These are phyloP conservation scores for Amphibalanus amphitrite DNA, from an alignment of 1,140 invertebrate species.

Conservation along the genomic window DNA sequence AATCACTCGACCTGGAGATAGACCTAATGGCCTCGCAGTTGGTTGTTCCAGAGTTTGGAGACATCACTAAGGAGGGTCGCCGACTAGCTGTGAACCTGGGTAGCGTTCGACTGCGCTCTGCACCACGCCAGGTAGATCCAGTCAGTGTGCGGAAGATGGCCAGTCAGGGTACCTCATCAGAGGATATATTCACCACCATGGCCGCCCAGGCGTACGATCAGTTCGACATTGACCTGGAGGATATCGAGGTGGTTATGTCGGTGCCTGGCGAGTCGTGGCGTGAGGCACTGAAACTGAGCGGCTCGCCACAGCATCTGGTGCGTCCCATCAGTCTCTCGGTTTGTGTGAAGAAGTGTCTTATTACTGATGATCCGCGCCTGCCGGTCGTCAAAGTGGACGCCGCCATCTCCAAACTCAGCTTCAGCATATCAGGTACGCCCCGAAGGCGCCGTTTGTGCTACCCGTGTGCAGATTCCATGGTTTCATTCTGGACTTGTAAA, in stretches of 20 bases:
- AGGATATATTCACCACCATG: conserved; percentile 49
- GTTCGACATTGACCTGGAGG: conserved; percentile 56
- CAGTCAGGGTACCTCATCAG: conserved; percentile 36
- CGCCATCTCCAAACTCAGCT: neutral
- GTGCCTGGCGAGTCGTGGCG: conserved; percentile 14
- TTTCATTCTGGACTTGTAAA: too few species aligned
- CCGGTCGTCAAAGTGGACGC: conserved; percentile 46
- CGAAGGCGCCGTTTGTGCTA: too few species aligned
- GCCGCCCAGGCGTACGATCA: conserved; percentile 70
- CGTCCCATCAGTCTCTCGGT: conserved; percentile 62
- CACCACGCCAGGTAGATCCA: conserved; percentile 28
- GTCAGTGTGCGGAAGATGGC: conserved; percentile 35
- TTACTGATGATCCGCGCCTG: conserved; percentile 71
- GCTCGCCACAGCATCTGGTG: conserved; percentile 34
- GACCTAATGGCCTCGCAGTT: conserved; percentile 72
- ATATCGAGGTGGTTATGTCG: conserved; percentile 49
- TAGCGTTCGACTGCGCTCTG: conserved; percentile 48
- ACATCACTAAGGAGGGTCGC: conserved; percentile 40
- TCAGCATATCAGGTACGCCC: neutral
- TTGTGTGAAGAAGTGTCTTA: conserved; percentile 62
- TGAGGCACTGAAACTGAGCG: conserved; percentile 15
- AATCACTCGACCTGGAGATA: conserved; percentile 67
- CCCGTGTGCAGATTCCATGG: too few species aligned
- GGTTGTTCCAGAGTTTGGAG: conserved; percentile 69
- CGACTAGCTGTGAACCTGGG: conserved; percentile 69